These are phyloP conservation scores for Bombus pascuorum DNA, from an alignment of 1,140 invertebrate species.

Conservation along the genomic window DNA sequence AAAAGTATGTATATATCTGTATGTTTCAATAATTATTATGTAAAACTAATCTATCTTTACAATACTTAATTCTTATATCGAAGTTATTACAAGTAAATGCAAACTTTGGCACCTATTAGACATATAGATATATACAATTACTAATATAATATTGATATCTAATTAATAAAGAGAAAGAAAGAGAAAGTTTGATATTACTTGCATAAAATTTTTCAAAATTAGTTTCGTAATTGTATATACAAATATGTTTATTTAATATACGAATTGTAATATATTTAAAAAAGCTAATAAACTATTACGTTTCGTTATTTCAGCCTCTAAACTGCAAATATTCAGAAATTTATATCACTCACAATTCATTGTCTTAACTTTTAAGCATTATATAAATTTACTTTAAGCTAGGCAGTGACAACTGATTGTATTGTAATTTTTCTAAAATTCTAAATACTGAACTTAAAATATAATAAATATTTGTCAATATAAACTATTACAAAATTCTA, in stretches of 20 bases:
- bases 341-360: not conserved
- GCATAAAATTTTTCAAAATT: not conserved
- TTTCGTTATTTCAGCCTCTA: not conserved
- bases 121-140: slow-evolving; percentile 8
- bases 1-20: slow-evolving; percentile 37
- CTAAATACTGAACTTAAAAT: not conserved
- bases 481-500: not conserved
- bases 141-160: not conserved
- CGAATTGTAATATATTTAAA: not conserved
- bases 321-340: not conserved
- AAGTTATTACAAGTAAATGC: not conserved
- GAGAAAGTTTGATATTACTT: not conserved
- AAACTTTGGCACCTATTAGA: slow-evolving; percentile 22
- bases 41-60: slow-evolving; percentile 22
- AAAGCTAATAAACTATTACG: not conserved
- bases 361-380: not conserved
- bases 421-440: slow-evolving; percentile 10
- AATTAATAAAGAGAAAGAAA: not conserved
- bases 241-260: not conserved
- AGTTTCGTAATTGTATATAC: slow-evolving; percentile 16
- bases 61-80: not conserved
- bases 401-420: slow-evolving; percentile 23
- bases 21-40: slow-evolving; percentile 30
- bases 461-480: slow-evolving; percentile 16
- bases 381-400: slow-evolving; percentile 2